A percentile compares a stretch with the other conserved stretches of the same genome.
Evolutionary conservation across 1,140 invertebrate genomes (phyloP).

Genomic region (Pseudachorutes palmiensis): DNA sequence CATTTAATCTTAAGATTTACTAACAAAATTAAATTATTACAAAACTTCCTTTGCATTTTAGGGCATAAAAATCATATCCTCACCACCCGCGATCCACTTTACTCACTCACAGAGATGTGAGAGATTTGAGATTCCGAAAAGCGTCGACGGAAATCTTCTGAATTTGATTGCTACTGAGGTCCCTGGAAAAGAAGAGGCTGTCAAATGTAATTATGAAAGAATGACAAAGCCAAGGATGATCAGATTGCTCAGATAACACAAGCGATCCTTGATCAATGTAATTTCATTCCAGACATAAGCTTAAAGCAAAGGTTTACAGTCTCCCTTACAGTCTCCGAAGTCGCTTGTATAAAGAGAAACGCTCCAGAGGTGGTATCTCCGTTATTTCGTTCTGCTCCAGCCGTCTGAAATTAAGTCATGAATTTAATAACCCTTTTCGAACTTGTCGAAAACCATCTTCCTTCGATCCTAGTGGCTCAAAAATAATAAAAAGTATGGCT

Average conservation of each 20-base stretch:
- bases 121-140: slow-evolving; percentile 80
- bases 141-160: slow-evolving; percentile 83
- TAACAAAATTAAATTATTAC: too few species aligned
- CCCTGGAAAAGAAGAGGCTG: slow-evolving; percentile 51
- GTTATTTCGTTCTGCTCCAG: slow-evolving; percentile 94
- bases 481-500: neutral
- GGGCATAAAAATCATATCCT: too few species aligned
- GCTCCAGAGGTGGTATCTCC: slow-evolving; percentile 79
- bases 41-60: too few species aligned
- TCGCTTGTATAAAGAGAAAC: slow-evolving; percentile 81
- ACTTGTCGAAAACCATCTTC: neutral
- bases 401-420: slow-evolving; percentile 55
- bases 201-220: neutral
- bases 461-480: neutral
- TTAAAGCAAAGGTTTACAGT: neutral
- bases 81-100: too few species aligned
- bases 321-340: slow-evolving; percentile 76
- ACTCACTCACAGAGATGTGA: slow-evolving; percentile 87
- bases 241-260: too few species aligned
- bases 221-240: neutral
- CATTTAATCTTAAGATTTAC: too few species aligned
- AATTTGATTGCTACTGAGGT: slow-evolving; percentile 96
- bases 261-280: neutral
- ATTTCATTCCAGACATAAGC: neutral
- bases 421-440: neutral